Base-by-base conservation (phyloP, 2,888 invertebrate genomes). In the Allolobophora icterica region DNA sequence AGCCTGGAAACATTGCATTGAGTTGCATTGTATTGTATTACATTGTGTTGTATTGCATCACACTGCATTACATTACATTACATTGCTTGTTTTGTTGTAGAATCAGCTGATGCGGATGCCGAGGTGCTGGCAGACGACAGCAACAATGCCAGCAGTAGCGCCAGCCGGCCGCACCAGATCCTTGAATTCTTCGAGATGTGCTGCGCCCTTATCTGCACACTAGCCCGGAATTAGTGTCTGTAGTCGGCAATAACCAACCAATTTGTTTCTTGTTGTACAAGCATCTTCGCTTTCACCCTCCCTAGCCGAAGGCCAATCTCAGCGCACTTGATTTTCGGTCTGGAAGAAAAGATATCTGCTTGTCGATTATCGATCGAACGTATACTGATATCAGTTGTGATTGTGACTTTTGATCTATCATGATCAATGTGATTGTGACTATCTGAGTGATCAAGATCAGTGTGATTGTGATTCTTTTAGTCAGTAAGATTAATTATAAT, bases 131-230 rank as follows among this genome's bases (percentile, higher is more conserved):
- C 34, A 87, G 35, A 34, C 6, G 87, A 87, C 34, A 38, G 38
- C 87, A 87, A 21, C 8, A 38, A 6, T 35, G 38, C 87, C 38
- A 87, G 87, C 35, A 21, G 13, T 30, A 35, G 21, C 87, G 15
- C 84, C 34, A n/a, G 90, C 30, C 35, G 84, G 84, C 71, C 89
- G 42, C 99, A 99, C 95, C 98, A 99, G 95, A 99, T 99, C 2
- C 98, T 99, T 98, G 99, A 99, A 96, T 99, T 99, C 96, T 99
- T 99, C 95, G 99, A 99, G 96, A 99, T 99, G 99, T 99, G 99
- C 96, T 99, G 99, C 38, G 98, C 98, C 5, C 96, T 99, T 89
- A 99, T 99, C 94, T 99, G 99, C 92, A 99, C 99, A 94, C 96
- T 99, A 92, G 99, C 99, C 52, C 97, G 99, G 96, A 90, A 91